Percentiles rank a stretch among this genome's conserved stretches.
Evolutionary conservation across 2,113 vertebrate genomes (phyloP).

Genomic region (Tonatia bakeri): DNA sequence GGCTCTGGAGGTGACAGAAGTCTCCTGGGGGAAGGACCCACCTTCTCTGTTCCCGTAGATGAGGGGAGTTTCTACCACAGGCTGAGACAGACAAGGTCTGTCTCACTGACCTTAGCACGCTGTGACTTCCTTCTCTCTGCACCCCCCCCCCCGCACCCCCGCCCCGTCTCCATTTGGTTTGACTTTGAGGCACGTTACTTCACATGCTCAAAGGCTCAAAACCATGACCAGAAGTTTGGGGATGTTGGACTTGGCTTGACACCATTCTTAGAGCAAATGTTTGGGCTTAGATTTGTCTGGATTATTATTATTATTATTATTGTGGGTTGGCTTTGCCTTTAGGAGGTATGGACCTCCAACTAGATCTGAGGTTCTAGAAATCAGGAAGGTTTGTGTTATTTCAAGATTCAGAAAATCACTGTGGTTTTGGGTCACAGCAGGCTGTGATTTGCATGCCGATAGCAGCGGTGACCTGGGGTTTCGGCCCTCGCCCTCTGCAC

Average conservation of each 20-base stretch:
- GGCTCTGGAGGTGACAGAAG: neutral
- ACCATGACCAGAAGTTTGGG: neutral
- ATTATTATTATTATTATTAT: neutral
- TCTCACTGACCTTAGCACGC: too few relatives aligned
- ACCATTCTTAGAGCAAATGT: neutral
- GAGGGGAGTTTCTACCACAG: neutral
- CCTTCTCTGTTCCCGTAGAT: neutral
- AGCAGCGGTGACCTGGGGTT: neutral
- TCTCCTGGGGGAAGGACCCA: neutral
- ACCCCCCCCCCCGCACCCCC: too few relatives aligned
- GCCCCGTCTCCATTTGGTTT: neutral
- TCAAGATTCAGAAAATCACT: conserved; percentile 6
- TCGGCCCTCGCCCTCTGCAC: neutral
- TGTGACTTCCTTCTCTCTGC: neutral
- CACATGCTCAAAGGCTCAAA: neutral
- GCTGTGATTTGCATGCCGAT: neutral
- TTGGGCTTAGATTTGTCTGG: neutral
- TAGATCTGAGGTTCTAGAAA: neutral
- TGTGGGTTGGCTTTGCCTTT: neutral
- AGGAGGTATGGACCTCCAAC: neutral
- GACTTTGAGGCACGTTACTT: too few relatives aligned
- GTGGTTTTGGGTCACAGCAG: neutral
- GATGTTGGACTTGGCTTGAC: neutral
- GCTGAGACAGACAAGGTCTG: too few relatives aligned
- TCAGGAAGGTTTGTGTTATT: neutral